Base-by-base conservation (phyloP, 2,113 vertebrate species). In the Melanerpes aurifrons region DNA sequence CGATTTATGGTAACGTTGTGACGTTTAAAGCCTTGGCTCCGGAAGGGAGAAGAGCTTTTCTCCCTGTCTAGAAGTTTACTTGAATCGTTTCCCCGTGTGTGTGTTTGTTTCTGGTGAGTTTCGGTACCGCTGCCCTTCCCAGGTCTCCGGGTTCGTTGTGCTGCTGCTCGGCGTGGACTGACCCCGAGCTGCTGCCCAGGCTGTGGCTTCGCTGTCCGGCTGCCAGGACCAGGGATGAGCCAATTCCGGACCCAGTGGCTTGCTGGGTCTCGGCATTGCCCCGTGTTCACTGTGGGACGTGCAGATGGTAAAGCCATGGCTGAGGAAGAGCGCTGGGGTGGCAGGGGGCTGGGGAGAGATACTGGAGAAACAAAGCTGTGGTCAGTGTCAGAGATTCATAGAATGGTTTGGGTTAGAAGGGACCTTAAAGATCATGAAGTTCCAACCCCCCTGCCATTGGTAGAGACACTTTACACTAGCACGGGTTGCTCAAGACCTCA, bases 231-330 rank as follows among this genome's bases (percentile, higher is more conserved):
- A 6, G 53, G 17, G 7, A 3, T 13, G 31, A 31, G 16, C 12
- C 18, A 1, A 19, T 2, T 17, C 56, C 10, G 25, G 24, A 1
- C 5, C 0, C 1, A 40, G 62, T n/a, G 32, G 28, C 8, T 18
- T 0, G 5, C n/a, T 8, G 7, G 9, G 28, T 12, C 22, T n/a
- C 8, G 0, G 63, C 2, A 0, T 21, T 24, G 13, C 20, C 15
- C 19, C 0, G 5, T 54, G 24, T 14, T 50, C 12, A 11, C 21
- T 50, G 48, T 50, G 48, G 48, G 10, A 21, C 21, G 21, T 50
- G 48, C 48, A 22, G 48, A 48, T 48, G 19, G 18, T 19, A 19
- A 48, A 45, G 43, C 43, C 43, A 45, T 53, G 22, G 22, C 50
- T 53, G 50, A 53, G 50, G 43, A 45, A n/a, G 37, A 10, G 40